Evolutionary conservation across 30 jellyfish, hydroid and myxozoan genomes (phyloP), one percentile per base, ranked within the genome.

Genomic region (Phacellophora camtschatica): DNA sequence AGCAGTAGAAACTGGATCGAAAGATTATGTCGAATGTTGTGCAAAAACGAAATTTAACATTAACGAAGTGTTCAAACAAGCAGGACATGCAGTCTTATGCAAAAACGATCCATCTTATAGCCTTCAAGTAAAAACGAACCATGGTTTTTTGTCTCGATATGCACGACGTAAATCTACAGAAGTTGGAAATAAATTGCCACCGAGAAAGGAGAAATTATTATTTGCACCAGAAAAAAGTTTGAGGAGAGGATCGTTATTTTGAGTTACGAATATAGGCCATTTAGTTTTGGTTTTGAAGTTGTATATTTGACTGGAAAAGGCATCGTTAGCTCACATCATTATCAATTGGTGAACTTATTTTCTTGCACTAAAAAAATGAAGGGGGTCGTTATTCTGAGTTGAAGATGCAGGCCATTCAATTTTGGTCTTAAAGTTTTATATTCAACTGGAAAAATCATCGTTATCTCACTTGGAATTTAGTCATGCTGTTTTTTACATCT

Each of bases 11-110:
- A 20, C 85, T 11, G 97, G 95, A 27, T 95, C 95, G 16, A 83
- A 82, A 39, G 97, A 73, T 27, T 89, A 89, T 69, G 67, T 89
- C n/a, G 97, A 89, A 30, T 89, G 97, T 66, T 89, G 97, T 62
- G 95, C 97, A n/a, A 73, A 78, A 46, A 89, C 97, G 20, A 67
- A 73, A 24, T 76, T 61, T 73, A 89, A 89, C 51, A 57, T 89
- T 15, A 39, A 32, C 19, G 88, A 81, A 24, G 97, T 89, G 2
- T 89, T 89, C 83, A 58, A 74, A 55, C 27, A 65, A 30, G 97
- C 97, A 1, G 97, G 83, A 13, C 87, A 89, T 34, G 88, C 65
- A 13, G 56, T 89, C 13, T 20, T 65, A 27, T 12, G 73, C 24
- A 72, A 74, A 42, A 53, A 49, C 19, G 92, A 82, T 24, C 95